A percentile compares a stretch with the other conserved stretches of the same genome.
phyloP scores from a whole-genome alignment of 2,797 vertebrate species.

The Sebastes miniatus region DNA sequence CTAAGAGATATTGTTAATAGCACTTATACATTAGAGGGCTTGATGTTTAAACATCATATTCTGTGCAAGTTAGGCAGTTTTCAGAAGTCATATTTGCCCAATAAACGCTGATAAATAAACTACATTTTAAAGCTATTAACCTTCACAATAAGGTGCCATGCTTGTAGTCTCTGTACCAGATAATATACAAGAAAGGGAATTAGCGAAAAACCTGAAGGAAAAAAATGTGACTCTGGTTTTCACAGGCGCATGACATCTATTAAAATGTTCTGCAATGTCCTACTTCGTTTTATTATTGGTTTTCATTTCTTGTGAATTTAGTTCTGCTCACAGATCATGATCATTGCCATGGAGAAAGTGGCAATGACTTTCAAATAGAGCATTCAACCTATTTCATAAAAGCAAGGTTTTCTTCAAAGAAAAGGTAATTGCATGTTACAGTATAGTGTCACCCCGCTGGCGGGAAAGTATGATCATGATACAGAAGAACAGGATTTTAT shows the following conservation, averaged over 20 bases:
- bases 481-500: conserved; percentile 8
- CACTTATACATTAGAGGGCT: background rate
- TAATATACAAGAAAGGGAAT: background rate
- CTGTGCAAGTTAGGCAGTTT: background rate
- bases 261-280: background rate
- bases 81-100: background rate
- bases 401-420: background rate
- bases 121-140: background rate
- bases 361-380: background rate
- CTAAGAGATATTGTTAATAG: background rate
- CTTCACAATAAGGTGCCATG: background rate
- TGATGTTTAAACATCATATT: background rate
- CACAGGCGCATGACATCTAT: background rate
- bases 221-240: background rate
- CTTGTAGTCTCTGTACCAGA: background rate
- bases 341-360: background rate
- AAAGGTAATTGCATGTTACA: background rate
- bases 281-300: background rate
- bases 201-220: too few relatives aligned
- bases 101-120: background rate
- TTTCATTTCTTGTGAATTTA: background rate
- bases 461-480: background rate
- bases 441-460: background rate
- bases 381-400: background rate
- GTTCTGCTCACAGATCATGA: background rate